Conservation (phyloP, 92 coral and sea anemone genomes). For the Epizoanthus stellaris region DNA sequence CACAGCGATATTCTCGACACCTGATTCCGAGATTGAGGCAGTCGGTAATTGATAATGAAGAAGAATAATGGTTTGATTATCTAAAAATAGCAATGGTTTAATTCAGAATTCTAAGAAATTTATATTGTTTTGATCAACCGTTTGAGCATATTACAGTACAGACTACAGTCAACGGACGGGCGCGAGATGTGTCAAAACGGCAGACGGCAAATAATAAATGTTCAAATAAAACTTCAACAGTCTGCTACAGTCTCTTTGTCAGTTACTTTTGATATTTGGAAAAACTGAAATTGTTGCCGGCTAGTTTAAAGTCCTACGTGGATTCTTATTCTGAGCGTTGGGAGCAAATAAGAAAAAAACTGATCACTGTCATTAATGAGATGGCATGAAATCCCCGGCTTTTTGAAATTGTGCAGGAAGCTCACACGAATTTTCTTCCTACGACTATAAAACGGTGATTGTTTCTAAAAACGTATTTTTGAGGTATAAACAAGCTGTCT, state of each 20-base stretch:
- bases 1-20: conserved; percentile 17
- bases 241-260: conserved; percentile 28
- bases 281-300: conserved; percentile 30
- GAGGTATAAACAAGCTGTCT: conserved; percentile 23
- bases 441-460: conserved; percentile 9
- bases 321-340: conserved; percentile 20
- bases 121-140: no score
- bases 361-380: no score
- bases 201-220: no score
- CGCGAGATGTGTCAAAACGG: conserved; percentile 24
- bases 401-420: conserved; percentile 9
- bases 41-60: conserved; percentile 16
- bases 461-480: conserved; percentile 24
- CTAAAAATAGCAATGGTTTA: conserved; percentile 24
- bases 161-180: conserved; percentile 34
- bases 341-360: conserved; percentile 17
- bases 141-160: no score
- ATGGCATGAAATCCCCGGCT: no score
- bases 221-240: conserved; percentile 2
- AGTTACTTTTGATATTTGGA: conserved; percentile 32
- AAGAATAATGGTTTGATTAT: not conserved
- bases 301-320: conserved; percentile 17
- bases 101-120: conserved; percentile 23
- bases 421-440: conserved; percentile 21
- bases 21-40: conserved; percentile 24